These are phyloP conservation scores for Sinhomidia bicolor DNA, from an alignment of 2,888 invertebrate genomes.

Conservation along the genomic window DNA sequence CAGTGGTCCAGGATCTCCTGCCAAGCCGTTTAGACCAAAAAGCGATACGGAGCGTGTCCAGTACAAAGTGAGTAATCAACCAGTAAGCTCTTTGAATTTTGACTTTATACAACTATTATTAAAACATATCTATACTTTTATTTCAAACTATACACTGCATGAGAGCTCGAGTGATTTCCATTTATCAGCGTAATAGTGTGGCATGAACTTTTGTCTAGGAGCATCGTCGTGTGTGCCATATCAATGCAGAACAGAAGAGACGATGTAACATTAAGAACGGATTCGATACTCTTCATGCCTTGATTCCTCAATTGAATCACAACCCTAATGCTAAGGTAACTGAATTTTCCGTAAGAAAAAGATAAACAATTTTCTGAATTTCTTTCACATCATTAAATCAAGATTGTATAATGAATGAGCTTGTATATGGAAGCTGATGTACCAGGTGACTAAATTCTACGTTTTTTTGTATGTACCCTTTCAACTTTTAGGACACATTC, in stretches of 20 bases:
- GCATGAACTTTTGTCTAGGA: slow-evolving; percentile 82
- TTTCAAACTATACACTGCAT: too few relatives aligned
- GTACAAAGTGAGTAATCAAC: slow-evolving; percentile 78
- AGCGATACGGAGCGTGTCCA: slow-evolving; percentile 81
- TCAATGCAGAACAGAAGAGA: slow-evolving; percentile 97
- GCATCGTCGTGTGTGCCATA: slow-evolving; percentile 92
- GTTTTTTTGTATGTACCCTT: too few relatives aligned
- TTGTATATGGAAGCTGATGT: too few relatives aligned
- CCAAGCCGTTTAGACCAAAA: slow-evolving; percentile 80
- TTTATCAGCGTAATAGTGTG: too few relatives aligned
- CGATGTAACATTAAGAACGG: slow-evolving; percentile 98
- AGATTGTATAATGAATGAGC: too few relatives aligned
- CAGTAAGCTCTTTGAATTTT: too few relatives aligned
- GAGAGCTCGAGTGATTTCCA: too few relatives aligned
- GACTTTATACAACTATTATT: slow-evolving; percentile 5
- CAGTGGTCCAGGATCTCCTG: slow-evolving; percentile 80
- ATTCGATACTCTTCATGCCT: slow-evolving; percentile 95
- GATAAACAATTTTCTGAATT: slow-evolving; percentile 13
- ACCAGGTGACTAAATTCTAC: too few relatives aligned
- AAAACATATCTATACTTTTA: neutral
- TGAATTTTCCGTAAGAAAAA: slow-evolving; percentile 36
- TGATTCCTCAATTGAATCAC: slow-evolving; percentile 94
- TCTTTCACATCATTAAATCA: too few relatives aligned
- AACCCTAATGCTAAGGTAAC: slow-evolving; percentile 93
- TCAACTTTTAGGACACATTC: too few relatives aligned